These are phyloP conservation scores for Bagarius yarrelli DNA, from an alignment of 2,113 vertebrate species.

Conservation along the genomic window DNA sequence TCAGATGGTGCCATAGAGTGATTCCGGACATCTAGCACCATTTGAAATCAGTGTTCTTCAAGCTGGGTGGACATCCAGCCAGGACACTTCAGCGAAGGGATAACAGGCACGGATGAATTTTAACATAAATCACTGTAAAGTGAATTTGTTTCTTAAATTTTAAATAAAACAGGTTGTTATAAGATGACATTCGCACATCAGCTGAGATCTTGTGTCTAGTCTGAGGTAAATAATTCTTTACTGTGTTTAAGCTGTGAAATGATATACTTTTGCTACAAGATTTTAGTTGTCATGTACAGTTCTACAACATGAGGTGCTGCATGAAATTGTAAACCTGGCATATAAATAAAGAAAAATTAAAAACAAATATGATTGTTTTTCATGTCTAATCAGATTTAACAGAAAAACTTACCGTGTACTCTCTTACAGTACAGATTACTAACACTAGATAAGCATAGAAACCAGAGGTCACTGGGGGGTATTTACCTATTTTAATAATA, in stretches of 20 bases:
- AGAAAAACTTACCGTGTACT: neutral
- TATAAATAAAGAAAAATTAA: too few species aligned
- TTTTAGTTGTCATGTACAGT: neutral
- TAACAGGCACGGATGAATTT: neutral
- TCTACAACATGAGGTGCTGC: too few species aligned
- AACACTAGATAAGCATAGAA: neutral
- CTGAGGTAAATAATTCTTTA: neutral
- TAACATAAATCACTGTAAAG: neutral
- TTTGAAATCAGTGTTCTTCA: slow-evolving; percentile 96
- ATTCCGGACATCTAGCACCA: slow-evolving; percentile 86
- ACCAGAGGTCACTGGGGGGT: neutral
- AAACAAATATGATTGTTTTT: too few species aligned
- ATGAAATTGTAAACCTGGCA: too few species aligned
- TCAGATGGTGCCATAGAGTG: slow-evolving; percentile 93
- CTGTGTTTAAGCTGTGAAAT: neutral
- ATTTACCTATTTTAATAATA: neutral
- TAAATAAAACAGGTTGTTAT: slow-evolving; percentile 6
- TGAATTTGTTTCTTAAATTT: neutral
- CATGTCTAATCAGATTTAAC: neutral
- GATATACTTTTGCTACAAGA: neutral
- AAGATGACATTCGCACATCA: neutral
- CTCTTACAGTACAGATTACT: neutral
- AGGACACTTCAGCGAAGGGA: neutral
- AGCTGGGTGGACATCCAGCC: slow-evolving; percentile 75
- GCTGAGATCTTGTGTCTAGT: neutral